Base-by-base conservation (phyloP, 2,888 invertebrate species). In the Chloroclysta siterata region DNA sequence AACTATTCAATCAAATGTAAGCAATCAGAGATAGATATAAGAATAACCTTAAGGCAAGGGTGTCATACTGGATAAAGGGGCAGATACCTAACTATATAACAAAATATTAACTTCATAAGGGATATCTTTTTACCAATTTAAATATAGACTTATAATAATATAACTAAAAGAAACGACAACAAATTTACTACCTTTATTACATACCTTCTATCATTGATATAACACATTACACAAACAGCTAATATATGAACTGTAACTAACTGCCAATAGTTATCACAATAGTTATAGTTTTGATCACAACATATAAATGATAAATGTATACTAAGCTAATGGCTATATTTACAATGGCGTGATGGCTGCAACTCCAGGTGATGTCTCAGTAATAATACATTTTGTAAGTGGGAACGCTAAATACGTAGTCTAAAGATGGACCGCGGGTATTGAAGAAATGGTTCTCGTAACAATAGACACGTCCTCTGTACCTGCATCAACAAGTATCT, bases 371-470 rank as follows among this genome's bases (percentile, higher is more conserved):
- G 75, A 81, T 76, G 72, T 76, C 70, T 89, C 82, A 91, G 78
- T 91, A 84, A 85, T 93, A 93, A 74, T 92, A 93, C 93, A 93
- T 92, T 88, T 87, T 91, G 84, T 93, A 93, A 70, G 89, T 90
- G 71, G 93, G 93, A 58, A 92, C 90, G 80, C 93, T 92, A 88
- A 93, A 93, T 66, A 93, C 90, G 86, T 93, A 93, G 87, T 92
- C 90, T 81, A 93, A 77, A 70, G 89, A 84, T 62, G 86, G 83
- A 81, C 93, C 93, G 76, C 92, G 84, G 75, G 90, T 84, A 84
- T 91, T 89, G 92, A 92, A 93, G 91, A 92, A 93, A 90, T 93
- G 93, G 85, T 91, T 92, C 88, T 93, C 90, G 91, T 93, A 93
- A 86, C 86, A 85, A 92, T 93, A 93, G 65, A 89, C 91, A 77